phyloP scores from a whole-genome alignment of 2,888 invertebrate species.

The Hyles lineata region DNA sequence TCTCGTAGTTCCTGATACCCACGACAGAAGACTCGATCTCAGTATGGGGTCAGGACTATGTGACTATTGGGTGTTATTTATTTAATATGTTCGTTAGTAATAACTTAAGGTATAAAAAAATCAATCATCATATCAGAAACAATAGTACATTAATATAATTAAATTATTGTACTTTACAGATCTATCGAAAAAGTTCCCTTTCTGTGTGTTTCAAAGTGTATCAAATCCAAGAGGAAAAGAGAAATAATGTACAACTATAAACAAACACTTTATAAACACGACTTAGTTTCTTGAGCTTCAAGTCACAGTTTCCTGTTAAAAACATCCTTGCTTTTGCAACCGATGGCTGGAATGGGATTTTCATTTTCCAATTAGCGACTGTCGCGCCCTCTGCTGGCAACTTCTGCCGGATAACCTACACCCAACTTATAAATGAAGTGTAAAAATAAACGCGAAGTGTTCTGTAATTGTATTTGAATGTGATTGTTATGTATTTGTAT shows the following conservation, averaged over 20 bases:
- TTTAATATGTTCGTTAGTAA: no score
- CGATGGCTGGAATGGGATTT: constrained; percentile 49
- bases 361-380: constrained; percentile 55
- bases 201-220: no score
- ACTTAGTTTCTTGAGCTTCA: constrained; percentile 27
- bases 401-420: constrained; percentile 31
- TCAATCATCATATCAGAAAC: no score
- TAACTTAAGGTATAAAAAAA: no score
- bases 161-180: no score
- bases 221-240: neutral
- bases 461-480: constrained; percentile 10
- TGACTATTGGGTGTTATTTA: no score
- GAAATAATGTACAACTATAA: neutral
- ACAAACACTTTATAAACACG: neutral
- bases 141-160: no score
- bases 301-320: constrained; percentile 28
- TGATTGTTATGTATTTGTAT: no score
- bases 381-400: constrained; percentile 36
- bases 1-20: no score
- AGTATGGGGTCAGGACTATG: no score
- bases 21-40: no score
- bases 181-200: no score
- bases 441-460: neutral
- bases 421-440: constrained; percentile 9
- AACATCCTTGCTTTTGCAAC: constrained; percentile 30